Base-by-base conservation (phyloP, 2,113 vertebrate species). In the Calidris pugnax region DNA sequence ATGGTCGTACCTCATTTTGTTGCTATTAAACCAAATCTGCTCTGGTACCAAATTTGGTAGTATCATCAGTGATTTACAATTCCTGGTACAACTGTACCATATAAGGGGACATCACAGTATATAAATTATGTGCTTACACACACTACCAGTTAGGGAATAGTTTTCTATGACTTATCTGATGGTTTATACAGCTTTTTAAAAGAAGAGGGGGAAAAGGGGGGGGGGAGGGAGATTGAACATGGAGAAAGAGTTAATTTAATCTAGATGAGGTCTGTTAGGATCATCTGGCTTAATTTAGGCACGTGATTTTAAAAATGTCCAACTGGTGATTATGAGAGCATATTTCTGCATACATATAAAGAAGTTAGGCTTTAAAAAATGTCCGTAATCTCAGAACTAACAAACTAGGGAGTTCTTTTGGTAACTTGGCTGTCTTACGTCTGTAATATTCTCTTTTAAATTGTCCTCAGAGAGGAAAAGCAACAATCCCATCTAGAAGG, bases 361-460 rank as follows among this genome's bases (percentile, higher is more conserved):
- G 30, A 68, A 35, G 48, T 71, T 23, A 45, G 33, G 22, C 57
- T 64, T 85, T 23, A 45, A 6, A 35, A 85, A 35, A 24, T 39
- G 10, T 62, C 37, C 47, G 10, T 53, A 47, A 47, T 55, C 27
- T 84, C 67, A 77, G 45, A 76, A 57, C 47, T 62, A 37, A 35
- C 0, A 8, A 62, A 68, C 30, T 68, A 0, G 0, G 0, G 62
- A 37, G 35, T 62, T 28, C 33, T 79, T 64, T 53, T 62, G 35
- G 39, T 56, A 28, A 62, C 26, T 39, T 79, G 53, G 57, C 15
- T 67, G 12, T n/a, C 23, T 73, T 73, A 24, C 18, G 10, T 60
- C 47, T 67, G 11, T 57, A 55, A 26, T 77, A 33, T 4, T 87
- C 23, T 57, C 32, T 71, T 67, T 6, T 18, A 84, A 86, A 80